Evolutionary conservation across 1,140 invertebrate genomes (phyloP).

Genomic region (Thaumetopoea pityocampa): DNA sequence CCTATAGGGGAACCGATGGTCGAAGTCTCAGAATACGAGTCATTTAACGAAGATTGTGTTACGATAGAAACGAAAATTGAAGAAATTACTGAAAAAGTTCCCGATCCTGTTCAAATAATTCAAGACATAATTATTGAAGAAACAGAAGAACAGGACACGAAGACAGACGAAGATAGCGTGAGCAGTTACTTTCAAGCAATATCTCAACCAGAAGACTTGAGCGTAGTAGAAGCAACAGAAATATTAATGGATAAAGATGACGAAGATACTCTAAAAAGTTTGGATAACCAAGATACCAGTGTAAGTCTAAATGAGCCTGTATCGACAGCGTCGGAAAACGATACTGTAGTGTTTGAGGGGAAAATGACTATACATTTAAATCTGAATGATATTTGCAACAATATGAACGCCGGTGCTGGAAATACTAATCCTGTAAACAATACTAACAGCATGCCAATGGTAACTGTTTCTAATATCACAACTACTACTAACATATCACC

Average conservation of each 20-base stretch:
- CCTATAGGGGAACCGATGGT: constrained; percentile 67
- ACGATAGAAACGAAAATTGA: constrained; percentile 47
- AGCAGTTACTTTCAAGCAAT: constrained; percentile 66
- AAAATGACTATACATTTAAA: constrained; percentile 76
- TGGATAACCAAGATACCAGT: constrained; percentile 74
- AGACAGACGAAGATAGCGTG: constrained; percentile 60
- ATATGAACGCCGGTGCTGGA: constrained; percentile 64
- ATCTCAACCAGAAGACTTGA: constrained; percentile 67
- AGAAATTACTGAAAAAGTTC: constrained; percentile 28
- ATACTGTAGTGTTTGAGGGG: constrained; percentile 73
- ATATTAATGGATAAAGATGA: constrained; percentile 72
- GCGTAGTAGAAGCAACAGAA: constrained; percentile 65
- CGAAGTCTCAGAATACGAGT: constrained; percentile 67
- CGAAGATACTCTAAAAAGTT: constrained; percentile 72
- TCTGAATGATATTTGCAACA: constrained; percentile 73
- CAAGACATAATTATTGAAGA: constrained; percentile 55
- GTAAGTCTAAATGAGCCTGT: constrained; percentile 75
- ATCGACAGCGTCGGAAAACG: constrained; percentile 65
- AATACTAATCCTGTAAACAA: constrained; percentile 48
- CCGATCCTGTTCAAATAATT: constrained; percentile 33
- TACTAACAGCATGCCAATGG: constrained; percentile 72
- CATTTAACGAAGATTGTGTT: constrained; percentile 58
- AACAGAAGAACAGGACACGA: constrained; percentile 50
- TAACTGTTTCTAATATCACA: constrained; percentile 76
- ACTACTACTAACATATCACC: constrained; percentile 72